A percentile compares a stretch with the other conserved stretches of the same genome.
phyloP scores from a whole-genome alignment of 1,140 invertebrate genomes.

The Amphibalanus amphitrite region DNA sequence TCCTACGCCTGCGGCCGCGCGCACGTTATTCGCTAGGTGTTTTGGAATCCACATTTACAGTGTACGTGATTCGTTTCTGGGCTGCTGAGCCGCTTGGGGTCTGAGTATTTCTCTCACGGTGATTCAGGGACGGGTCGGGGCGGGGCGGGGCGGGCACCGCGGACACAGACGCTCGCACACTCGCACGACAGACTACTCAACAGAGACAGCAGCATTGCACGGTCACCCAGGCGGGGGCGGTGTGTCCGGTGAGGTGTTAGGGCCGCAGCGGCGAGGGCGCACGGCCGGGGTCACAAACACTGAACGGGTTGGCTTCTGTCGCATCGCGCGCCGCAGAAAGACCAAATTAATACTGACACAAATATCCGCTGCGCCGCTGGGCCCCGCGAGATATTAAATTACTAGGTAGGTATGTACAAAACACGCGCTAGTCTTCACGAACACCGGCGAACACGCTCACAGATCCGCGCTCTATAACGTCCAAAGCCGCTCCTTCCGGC shows the following conservation, averaged over 20 bases:
- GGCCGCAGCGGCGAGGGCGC: no score
- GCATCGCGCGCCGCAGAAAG: background rate
- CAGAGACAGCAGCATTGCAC: background rate
- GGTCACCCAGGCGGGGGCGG: background rate
- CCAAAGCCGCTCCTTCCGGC: no score
- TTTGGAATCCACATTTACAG: background rate
- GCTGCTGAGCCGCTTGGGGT: no score
- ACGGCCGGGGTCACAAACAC: background rate
- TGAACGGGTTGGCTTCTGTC: background rate
- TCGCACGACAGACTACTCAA: background rate
- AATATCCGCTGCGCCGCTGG: background rate
- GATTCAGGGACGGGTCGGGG: no score
- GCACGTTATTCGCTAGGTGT: background rate
- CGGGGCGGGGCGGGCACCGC: no score
- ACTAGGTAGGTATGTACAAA: constrained; percentile 1
- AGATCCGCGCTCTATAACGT: no score
- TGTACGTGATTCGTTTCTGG: background rate
- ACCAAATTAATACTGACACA: constrained; percentile 2
- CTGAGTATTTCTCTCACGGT: background rate
- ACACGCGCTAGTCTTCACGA: background rate
- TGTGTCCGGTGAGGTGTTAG: background rate
- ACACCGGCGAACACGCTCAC: no score
- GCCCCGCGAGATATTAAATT: background rate
- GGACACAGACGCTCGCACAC: background rate
- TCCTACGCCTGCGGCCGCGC: background rate